Percentiles rank a stretch among this genome's conserved stretches.
Evolutionary conservation across 2,797 vertebrate species (phyloP).

Genomic region (Lutjanus argentimaculatus): DNA sequence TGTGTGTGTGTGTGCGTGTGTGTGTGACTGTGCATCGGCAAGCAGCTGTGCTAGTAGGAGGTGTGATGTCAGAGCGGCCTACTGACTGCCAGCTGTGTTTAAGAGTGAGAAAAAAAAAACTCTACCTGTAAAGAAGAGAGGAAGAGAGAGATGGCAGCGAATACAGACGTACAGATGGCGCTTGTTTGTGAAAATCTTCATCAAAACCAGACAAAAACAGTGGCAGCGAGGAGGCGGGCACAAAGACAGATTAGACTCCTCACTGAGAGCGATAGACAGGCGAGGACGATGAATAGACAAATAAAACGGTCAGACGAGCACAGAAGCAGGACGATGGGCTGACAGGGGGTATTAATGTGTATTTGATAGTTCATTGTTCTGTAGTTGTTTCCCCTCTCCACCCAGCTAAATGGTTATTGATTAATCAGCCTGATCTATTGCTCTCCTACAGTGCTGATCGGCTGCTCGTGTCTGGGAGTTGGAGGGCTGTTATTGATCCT

Average conservation of each 20-base stretch:
- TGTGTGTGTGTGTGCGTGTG: slow-evolving; percentile 10
- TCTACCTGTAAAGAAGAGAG: slow-evolving; percentile 55
- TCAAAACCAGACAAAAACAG: slow-evolving; percentile 49
- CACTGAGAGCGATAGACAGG: slow-evolving; percentile 35
- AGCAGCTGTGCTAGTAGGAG: slow-evolving; percentile 72
- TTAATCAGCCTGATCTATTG: slow-evolving; percentile 84
- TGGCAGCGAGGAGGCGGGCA: background rate
- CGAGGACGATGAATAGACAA: slow-evolving; percentile 43
- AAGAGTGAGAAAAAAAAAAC: slow-evolving; percentile 66
- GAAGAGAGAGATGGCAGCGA: slow-evolving; percentile 30
- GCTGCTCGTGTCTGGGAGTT: slow-evolving; percentile 74
- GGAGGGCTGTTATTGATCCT: slow-evolving; percentile 77
- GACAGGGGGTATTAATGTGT: slow-evolving; percentile 75
- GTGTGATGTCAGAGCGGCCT: slow-evolving; percentile 70
- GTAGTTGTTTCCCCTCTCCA: slow-evolving; percentile 81
- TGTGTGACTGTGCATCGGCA: slow-evolving; percentile 12
- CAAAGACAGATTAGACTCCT: slow-evolving; percentile 37
- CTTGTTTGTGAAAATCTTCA: slow-evolving; percentile 65
- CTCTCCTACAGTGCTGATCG: slow-evolving; percentile 78
- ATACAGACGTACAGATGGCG: slow-evolving; percentile 61
- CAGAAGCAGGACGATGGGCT: slow-evolving; percentile 62
- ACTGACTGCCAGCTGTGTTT: slow-evolving; percentile 74
- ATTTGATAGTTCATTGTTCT: slow-evolving; percentile 84
- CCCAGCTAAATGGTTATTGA: slow-evolving; percentile 84
- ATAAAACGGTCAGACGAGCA: slow-evolving; percentile 55